These are phyloP conservation scores for Drosophila limbata DNA, from an alignment of 2,888 invertebrate species.

Conservation along the genomic window DNA sequence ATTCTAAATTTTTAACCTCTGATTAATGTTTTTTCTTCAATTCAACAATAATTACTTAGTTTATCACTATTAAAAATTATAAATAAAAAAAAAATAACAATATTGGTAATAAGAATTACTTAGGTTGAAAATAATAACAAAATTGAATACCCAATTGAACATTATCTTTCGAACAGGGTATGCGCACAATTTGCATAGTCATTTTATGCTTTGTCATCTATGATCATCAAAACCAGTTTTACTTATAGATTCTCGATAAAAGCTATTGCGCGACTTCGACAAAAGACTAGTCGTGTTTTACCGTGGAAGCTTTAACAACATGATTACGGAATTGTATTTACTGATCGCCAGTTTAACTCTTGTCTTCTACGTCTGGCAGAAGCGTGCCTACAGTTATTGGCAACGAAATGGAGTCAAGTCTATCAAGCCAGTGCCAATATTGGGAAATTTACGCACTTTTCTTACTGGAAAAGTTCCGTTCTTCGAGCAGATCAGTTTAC, in stretches of 20 bases:
- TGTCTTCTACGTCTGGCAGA: slow-evolving; percentile 17
- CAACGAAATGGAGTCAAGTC: slow-evolving; percentile 4
- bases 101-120: background rate
- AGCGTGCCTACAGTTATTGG: slow-evolving; percentile 12
- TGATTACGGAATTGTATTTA: slow-evolving; percentile 2
- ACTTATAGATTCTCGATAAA: slow-evolving; percentile 3
- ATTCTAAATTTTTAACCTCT: too few relatives aligned
- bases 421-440: slow-evolving; percentile 9
- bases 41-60: too few relatives aligned
- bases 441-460: slow-evolving; percentile 4
- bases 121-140: background rate
- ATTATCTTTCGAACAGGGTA: background rate
- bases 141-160: background rate
- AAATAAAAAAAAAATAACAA: background rate
- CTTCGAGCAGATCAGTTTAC: background rate
- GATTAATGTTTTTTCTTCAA: too few relatives aligned
- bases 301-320: background rate
- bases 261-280: background rate
- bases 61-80: too few relatives aligned
- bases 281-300: slow-evolving; percentile 2
- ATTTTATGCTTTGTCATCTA: slow-evolving; percentile 8
- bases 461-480: slow-evolving; percentile 5
- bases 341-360: slow-evolving; percentile 1
- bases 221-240: slow-evolving; percentile 6
- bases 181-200: background rate